Evolutionary conservation across 1,140 invertebrate genomes (phyloP), one percentile per base, ranked within the genome.

Genomic region (Dendrolimus kikuchii): DNA sequence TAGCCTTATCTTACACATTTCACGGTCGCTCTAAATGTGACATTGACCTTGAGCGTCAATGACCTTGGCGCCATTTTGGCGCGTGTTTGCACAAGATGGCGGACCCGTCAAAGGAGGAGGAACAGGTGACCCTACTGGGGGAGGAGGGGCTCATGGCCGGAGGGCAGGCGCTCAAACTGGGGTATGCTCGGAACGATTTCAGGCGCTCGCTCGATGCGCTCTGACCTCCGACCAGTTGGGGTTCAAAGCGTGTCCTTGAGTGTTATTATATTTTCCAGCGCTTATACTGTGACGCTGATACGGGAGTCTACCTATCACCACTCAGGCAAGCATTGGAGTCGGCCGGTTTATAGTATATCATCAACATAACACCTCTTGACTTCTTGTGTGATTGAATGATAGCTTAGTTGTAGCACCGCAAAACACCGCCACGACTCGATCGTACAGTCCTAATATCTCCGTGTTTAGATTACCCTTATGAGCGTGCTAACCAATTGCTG

Each of bases 81-180:
- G 80, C 68, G 51, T 86, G 70, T 85, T 68, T 84, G 69, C 71
- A 81, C 75, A 93, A 96, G 95, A 95, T 96, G 95, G 94, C 94
- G 87, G 94, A 95, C 87, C 93, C 94, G 83, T 93, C 94, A 83
- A 92, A 95, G 74, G 94, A 96, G 86, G 96, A 98, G 89, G 96
- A 98, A 88, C 95, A 95, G 89, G 94, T 96, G 66, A 96, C 95
- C 71, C 91, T 98, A 71, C 92, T 98, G 73, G 96, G 96, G 78
- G 97, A 98, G 89, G 96, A 98, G 89, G 95, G 94, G 76, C 91
- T 96, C 68, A 92, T 95, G 83, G 93, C 95, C 79, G 94, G 95
- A 86, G 96, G 96, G 86, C 96, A 96, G 90, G 94, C 95, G 87
- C 93, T 98, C 86, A 97, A 97, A 90, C 90, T 98, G 84, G 90